These are phyloP conservation scores for Polydrusus cervinus DNA, from an alignment of 2,888 invertebrate species.

Conservation along the genomic window DNA sequence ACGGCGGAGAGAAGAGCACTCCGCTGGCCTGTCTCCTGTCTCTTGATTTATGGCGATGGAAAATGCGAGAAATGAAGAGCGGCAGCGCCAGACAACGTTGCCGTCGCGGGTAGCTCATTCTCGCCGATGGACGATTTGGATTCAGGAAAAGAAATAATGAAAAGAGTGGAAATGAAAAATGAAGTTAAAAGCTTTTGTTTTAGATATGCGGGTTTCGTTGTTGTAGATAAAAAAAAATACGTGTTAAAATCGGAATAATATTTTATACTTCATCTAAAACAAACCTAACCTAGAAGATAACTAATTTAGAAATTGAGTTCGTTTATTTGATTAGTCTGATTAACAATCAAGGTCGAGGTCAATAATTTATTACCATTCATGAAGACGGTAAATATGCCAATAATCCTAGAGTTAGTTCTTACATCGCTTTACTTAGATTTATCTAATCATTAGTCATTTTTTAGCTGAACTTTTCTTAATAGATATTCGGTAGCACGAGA, in stretches of 20 bases:
- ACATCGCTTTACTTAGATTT: too few species aligned
- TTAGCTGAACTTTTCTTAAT: too few species aligned
- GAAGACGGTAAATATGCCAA: too few species aligned
- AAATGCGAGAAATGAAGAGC: constrained; percentile 74
- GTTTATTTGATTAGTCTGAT: too few species aligned
- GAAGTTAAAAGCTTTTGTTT: constrained; percentile 13
- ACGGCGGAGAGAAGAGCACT: constrained; percentile 72
- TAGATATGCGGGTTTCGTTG: background rate
- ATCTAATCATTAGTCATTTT: too few species aligned
- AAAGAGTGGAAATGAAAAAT: constrained; percentile 18
- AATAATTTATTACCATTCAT: too few species aligned
- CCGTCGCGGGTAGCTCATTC: constrained; percentile 36
- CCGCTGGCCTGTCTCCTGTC: constrained; percentile 73
- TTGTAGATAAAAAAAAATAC: background rate
- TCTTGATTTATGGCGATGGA: constrained; percentile 73
- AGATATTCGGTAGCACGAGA: too few species aligned
- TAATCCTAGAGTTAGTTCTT: too few species aligned
- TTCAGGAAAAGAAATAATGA: constrained; percentile 25
- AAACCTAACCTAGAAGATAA: too few species aligned
- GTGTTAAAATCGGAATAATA: background rate
- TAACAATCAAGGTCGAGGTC: too few species aligned
- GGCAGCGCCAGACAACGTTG: constrained; percentile 61
- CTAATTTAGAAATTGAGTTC: too few species aligned
- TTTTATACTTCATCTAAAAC: too few species aligned
- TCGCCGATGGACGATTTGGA: constrained; percentile 35